Evolutionary conservation across 2,797 vertebrate genomes (phyloP).

Genomic region (Glyptemys insculpta): DNA sequence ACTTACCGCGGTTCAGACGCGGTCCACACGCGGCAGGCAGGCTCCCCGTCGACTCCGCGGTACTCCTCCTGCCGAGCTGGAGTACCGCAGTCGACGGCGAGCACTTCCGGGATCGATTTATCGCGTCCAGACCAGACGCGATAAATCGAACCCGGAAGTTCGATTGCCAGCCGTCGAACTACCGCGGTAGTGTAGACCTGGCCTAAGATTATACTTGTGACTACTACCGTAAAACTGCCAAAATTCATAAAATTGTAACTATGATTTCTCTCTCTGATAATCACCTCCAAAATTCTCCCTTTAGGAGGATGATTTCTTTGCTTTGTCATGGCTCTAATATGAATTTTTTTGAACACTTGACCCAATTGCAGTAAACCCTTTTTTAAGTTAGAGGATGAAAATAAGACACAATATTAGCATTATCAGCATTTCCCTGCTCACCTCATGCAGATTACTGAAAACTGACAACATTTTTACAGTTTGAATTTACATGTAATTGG

Average conservation of each 20-base stretch:
- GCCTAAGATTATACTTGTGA: not conserved
- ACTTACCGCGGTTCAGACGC: too few species aligned
- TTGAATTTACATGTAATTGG: not conserved
- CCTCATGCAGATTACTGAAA: not conserved
- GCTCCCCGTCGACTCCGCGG: too few species aligned
- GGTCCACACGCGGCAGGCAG: too few species aligned
- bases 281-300: not conserved
- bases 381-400: not conserved
- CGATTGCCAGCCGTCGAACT: too few species aligned
- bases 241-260: not conserved
- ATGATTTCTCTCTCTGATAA: not conserved
- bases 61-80: too few species aligned
- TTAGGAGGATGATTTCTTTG: not conserved
- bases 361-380: not conserved
- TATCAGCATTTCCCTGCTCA: not conserved
- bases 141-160: too few species aligned
- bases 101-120: too few species aligned
- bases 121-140: too few species aligned
- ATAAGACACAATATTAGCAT: not conserved
- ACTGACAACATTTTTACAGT: not conserved
- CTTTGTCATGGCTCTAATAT: not conserved
- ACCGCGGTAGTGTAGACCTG: too few species aligned
- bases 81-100: too few species aligned
- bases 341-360: not conserved
- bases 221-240: not conserved